Base-by-base conservation (phyloP, 2,888 invertebrate species). In the Caenorhabditis sulstoni region DNA sequence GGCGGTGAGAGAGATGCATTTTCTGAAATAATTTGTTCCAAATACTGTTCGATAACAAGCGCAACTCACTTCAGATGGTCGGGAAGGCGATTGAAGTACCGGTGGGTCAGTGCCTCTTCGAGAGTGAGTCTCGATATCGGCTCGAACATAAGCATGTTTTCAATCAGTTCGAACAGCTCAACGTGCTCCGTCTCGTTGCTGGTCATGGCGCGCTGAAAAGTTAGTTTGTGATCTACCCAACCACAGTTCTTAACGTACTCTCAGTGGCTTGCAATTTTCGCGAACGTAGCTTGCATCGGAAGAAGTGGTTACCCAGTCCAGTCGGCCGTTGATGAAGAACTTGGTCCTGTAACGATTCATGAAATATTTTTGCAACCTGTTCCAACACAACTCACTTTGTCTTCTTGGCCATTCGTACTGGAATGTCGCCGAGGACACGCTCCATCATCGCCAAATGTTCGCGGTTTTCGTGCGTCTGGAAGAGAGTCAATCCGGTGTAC, bases 401-500 rank as follows among this genome's bases (percentile, higher is more conserved):
- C 87, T 91, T 92, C 81, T 92, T 92, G 50, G 91, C 91, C 92
- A 93, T 92, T 67, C 97, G 94, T 92, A 95, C 95, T 64, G 99
- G 98, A 91, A 99, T 94, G 87, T 95, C 94, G 79, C 99, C 98
- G 80, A 99, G 93, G 90, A 99, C 98, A 88, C 97, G 93, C 92
- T 99, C 97, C 99, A 99, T 99, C 98, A 99, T 99, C 86, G 99
- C 99, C 91, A 99, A 93, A 93, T 99, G 99, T 91, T 99, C 99
- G 85, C 96, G 94, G 93, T 99, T 99, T 92, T 99, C 98, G 92
- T 99, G 99, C 45, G 99, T 99, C 94, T 99, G 90, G 93, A 99
- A 99, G 86, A 99, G 93, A 3, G 88, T 88, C n/a, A 79, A 76
- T 39, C 88, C 88, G 66, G 97, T 94, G 92, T 98, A 97, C 89